Conservation (phyloP, 1,140 invertebrate species). For the Manduca sexta region DNA sequence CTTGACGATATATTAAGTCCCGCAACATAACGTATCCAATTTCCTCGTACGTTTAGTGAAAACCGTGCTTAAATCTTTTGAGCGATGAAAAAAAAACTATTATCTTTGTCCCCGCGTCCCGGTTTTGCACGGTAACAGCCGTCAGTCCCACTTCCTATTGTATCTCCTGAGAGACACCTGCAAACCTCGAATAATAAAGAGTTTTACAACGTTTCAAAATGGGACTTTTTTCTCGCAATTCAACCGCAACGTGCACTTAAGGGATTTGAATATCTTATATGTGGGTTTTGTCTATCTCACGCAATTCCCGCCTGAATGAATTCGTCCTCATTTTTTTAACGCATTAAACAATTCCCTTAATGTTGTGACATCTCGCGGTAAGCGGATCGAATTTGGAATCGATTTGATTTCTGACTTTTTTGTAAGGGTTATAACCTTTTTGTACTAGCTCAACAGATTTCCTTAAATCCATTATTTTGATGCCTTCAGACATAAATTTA, state of each 20-base stretch:
- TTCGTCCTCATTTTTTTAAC: constrained; percentile 48
- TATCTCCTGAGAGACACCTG: constrained; percentile 57
- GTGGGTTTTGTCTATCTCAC: constrained; percentile 62
- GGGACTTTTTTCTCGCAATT: constrained; percentile 69
- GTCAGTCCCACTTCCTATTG: constrained; percentile 38
- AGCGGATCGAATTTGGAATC: constrained; percentile 2
- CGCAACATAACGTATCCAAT: background rate
- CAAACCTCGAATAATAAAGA: constrained; percentile 69
- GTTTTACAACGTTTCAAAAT: constrained; percentile 69
- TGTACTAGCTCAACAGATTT: too few relatives aligned
- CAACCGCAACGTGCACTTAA: constrained; percentile 70
- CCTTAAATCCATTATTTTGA: too few relatives aligned
- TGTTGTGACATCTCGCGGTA: constrained; percentile 15
- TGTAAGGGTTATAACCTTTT: too few relatives aligned
- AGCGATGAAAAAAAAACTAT: constrained; percentile 23
- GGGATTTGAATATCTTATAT: constrained; percentile 72
- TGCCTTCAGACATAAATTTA: too few relatives aligned
- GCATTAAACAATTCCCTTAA: constrained; percentile 47
- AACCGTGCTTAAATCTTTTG: constrained; percentile 15
- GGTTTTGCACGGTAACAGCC: constrained; percentile 22
- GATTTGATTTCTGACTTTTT: too few relatives aligned
- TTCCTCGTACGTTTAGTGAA: background rate
- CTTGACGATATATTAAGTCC: too few relatives aligned
- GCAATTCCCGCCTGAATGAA: constrained; percentile 45
- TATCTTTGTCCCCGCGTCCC: constrained; percentile 20